These are phyloP conservation scores for Euthynnus affinis DNA, from an alignment of 2,797 vertebrate genomes.

Conservation along the genomic window DNA sequence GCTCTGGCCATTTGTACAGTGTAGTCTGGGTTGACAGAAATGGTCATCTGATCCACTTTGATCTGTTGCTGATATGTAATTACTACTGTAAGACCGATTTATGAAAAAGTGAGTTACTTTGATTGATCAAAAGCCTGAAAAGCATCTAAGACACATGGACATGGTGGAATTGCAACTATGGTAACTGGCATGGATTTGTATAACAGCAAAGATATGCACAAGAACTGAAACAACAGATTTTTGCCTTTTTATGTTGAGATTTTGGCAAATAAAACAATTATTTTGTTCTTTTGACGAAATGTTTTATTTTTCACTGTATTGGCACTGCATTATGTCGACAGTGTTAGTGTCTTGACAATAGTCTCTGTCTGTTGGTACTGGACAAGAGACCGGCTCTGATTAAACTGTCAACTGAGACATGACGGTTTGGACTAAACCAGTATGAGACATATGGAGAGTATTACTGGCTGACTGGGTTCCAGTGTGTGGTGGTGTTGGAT, in stretches of 20 bases:
- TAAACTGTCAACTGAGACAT: conserved; percentile 80
- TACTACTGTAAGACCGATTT: background rate
- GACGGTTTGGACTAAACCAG: conserved; percentile 62
- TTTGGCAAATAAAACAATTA: conserved; percentile 21
- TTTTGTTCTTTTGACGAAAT: conserved; percentile 20
- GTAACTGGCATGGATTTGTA: background rate
- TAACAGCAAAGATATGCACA: background rate
- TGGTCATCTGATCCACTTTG: background rate
- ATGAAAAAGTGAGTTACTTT: background rate
- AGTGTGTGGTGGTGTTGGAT: conserved; percentile 65
- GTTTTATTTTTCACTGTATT: conserved; percentile 12
- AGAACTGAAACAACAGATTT: background rate
- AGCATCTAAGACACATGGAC: background rate
- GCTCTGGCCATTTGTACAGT: background rate
- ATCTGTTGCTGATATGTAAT: background rate
- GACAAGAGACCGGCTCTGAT: conserved; percentile 80
- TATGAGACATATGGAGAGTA: conserved; percentile 69
- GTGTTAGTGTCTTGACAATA: conserved; percentile 32
- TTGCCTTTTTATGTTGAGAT: background rate
- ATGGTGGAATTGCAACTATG: background rate
- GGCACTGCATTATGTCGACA: conserved; percentile 3
- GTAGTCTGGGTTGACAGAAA: conserved; percentile 3
- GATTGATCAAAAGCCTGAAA: background rate
- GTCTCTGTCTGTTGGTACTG: conserved; percentile 47
- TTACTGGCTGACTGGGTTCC: conserved; percentile 70